phyloP scores from a whole-genome alignment of 2,888 invertebrate species.

The Glaucopsyche alexis region DNA sequence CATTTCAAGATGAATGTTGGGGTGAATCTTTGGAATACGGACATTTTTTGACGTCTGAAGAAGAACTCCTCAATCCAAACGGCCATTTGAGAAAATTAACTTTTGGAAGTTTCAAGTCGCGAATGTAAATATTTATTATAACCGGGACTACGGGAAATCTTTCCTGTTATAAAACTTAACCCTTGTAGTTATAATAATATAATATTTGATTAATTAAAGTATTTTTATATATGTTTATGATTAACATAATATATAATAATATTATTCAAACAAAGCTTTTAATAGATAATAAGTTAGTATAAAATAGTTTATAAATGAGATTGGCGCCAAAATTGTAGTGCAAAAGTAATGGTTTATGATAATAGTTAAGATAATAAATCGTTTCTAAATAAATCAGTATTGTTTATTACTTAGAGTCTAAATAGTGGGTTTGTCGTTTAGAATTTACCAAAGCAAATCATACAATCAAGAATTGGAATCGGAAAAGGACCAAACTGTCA shows the following conservation, averaged over 20 bases:
- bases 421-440: not conserved
- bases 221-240: not conserved
- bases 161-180: conserved; percentile 37
- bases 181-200: conserved; percentile 25
- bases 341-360: conserved; percentile 3
- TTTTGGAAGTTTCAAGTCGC: conserved; percentile 44
- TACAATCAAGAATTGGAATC: not conserved
- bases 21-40: conserved; percentile 37
- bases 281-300: not conserved
- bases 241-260: not conserved
- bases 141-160: conserved; percentile 38
- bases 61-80: conserved; percentile 49
- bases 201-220: not conserved
- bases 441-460: not conserved
- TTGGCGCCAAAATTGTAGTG: conserved; percentile 3
- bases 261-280: not conserved
- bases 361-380: conserved; percentile 2
- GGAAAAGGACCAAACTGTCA: not conserved
- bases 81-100: conserved; percentile 59
- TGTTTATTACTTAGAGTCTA: not conserved
- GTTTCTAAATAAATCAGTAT: not conserved
- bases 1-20: conserved; percentile 37
- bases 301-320: not conserved
- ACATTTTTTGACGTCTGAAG: conserved; percentile 57
- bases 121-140: conserved; percentile 41